Base-by-base conservation (phyloP, 2,797 vertebrate genomes). In the Tokudaia muenninki region DNA sequence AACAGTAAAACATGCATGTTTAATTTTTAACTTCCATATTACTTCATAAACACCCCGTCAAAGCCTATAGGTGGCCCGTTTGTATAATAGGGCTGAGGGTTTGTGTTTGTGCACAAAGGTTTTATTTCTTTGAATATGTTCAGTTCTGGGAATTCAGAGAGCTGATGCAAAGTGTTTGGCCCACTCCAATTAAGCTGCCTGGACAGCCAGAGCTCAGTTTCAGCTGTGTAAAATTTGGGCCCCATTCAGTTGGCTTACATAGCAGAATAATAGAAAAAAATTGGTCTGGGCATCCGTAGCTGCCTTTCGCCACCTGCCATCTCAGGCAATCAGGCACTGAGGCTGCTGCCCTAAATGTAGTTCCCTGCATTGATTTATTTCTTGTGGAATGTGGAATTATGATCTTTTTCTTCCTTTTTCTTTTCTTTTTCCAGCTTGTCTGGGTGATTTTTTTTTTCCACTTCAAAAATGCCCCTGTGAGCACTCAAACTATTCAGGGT, bases 1-100 rank as follows among this genome's bases (percentile, higher is more conserved):
- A 96, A 91, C 41, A 91, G 96, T 96, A 97, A 74, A 59, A 90
- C 61, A 90, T 55, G 57, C 92, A 81, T 94, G 87, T 97, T 94
- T 94, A 91, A 91, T 93, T 93, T 95, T 96, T 92, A 94, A 93
- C 94, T 83, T 67, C 95, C 63, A 91, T 1, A 55, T 13, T 13
- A 96, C 17, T n/a, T 81, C 78, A 52, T 70, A 72, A 95, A 84
- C 26, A 84, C 37, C 31, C 47, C 57, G 65, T 96, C 47, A 93
- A 95, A 80, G n/a, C 61, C 90, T 92, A 88, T 3, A 90, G 50
- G 63, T 31, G 24, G 72, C 8, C 31, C 82, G 37, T 90, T 74
- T 95, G 59, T 81, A 77, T 47, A 87, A 55, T 13, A 90, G 24
- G 61, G 84, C 57, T 37, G 26, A 14, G 65, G 41, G 6, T 78